Evolutionary conservation across 2,113 vertebrate species (phyloP).

Genomic region (Ochotona princeps): DNA sequence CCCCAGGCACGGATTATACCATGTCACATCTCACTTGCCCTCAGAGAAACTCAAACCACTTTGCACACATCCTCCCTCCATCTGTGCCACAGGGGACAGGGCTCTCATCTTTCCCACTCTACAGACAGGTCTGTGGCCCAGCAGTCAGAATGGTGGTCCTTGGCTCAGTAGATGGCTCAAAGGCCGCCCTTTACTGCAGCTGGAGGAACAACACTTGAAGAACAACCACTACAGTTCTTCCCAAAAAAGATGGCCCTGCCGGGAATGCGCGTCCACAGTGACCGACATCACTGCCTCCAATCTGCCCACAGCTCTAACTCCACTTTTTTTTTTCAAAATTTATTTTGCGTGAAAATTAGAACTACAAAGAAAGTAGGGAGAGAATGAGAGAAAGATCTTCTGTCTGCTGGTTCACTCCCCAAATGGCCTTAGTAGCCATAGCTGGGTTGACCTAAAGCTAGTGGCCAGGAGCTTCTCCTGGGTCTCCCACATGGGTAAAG

Average conservation of each 20-base stretch:
- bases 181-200: not conserved
- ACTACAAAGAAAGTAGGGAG: no score
- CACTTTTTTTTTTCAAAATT: no score
- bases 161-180: not conserved
- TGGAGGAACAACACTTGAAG: not conserved
- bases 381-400: no score
- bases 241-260: not conserved
- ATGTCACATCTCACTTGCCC: not conserved
- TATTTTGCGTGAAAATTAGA: no score
- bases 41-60: slow-evolving; percentile 48
- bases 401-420: no score
- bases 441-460: no score
- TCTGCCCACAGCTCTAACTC: not conserved
- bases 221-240: no score
- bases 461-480: no score
- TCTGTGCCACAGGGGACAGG: not conserved
- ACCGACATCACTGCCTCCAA: not conserved
- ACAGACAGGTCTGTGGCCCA: slow-evolving; percentile 28
- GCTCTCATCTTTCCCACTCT: slow-evolving; percentile 49
- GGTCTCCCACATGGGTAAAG: no score
- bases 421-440: no score
- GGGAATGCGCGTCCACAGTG: not conserved
- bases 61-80: not conserved
- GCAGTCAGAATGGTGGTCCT: not conserved
- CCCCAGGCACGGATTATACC: not conserved